Percentiles rank a stretch among this genome's conserved stretches.
phyloP scores from a whole-genome alignment of 2,113 vertebrate genomes.

The Indicator indicator region DNA sequence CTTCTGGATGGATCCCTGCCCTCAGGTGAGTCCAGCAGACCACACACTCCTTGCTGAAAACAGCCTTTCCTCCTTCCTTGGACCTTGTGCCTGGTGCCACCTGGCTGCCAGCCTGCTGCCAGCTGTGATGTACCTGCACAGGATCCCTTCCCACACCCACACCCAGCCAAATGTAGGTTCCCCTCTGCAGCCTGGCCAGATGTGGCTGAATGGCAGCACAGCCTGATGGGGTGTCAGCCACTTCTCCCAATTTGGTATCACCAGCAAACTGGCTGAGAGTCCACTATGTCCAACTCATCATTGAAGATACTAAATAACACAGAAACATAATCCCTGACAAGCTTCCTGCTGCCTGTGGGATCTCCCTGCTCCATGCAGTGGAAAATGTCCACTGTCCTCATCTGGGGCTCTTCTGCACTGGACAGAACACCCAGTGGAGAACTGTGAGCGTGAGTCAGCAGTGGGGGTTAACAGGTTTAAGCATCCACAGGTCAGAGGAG shows the following conservation, averaged over 20 bases:
- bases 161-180: background rate
- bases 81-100: background rate
- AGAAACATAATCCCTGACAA: background rate
- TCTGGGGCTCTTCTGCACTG: background rate
- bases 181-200: no score
- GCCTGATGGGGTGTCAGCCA: no score
- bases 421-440: background rate
- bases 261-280: no score
- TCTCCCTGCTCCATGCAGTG: background rate
- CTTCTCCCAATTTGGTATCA: no score
- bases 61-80: background rate
- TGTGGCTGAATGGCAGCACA: no score
- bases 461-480: background rate
- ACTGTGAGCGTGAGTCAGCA: background rate
- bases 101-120: background rate
- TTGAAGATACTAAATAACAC: no score
- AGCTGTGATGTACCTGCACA: background rate
- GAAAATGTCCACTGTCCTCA: background rate
- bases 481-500: background rate
- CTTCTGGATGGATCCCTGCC: no score
- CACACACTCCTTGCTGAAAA: no score
- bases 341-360: background rate
- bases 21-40: no score
- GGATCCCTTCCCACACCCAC: background rate
- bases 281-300: no score